Base-by-base conservation (phyloP, 2,797 vertebrate genomes). In the Hyperoplus lanceolatus region DNA sequence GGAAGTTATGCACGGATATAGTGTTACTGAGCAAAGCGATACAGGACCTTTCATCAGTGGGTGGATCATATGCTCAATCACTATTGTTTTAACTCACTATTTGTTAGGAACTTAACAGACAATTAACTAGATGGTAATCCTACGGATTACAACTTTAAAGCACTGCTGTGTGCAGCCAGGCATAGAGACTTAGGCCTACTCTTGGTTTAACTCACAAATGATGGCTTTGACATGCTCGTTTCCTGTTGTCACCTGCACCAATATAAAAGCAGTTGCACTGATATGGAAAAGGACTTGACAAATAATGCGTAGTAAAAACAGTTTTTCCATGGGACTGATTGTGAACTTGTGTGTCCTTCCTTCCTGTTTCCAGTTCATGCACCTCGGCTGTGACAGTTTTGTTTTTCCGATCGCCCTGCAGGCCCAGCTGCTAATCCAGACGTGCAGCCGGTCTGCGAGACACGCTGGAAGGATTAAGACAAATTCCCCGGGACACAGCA, bases 361-460 rank as follows among this genome's bases (percentile, higher is more conserved):
- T 49, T 61, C 38, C 53, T 14, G 42, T 76, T 76, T 69, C 59
- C 50, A 16, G 39, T 62, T 79, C 50, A 58, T 46, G 64, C 59
- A 8, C 42, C 42, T 48, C 3, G 0, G n/a, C 21, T 63, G 53
- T 71, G 63, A 73, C 77, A 58, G 58, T 66, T 74, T 66, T 83
- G 78, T 81, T 79, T 83, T 86, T 62, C 76, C 29, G 64, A 4
- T 13, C 8, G 12, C 39, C 43, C 39, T 18, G 43, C 59, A 56
- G 58, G 36, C 62, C 42, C 67, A 42, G 63, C 70, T 39, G 75
- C 3, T 67, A 43, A 83, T 67, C 60, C 79, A 66, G 70, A 70
- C 53, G 5, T 42, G 66, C 62, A 57, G 75, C 29, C 62, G 29
- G 64, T 71, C 74, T n/a, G 70, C 75, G 6, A 66, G 77, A 3